These are phyloP conservation scores for Camelus bactrianus DNA, from an alignment of 2,113 vertebrate genomes.

Conservation along the genomic window DNA sequence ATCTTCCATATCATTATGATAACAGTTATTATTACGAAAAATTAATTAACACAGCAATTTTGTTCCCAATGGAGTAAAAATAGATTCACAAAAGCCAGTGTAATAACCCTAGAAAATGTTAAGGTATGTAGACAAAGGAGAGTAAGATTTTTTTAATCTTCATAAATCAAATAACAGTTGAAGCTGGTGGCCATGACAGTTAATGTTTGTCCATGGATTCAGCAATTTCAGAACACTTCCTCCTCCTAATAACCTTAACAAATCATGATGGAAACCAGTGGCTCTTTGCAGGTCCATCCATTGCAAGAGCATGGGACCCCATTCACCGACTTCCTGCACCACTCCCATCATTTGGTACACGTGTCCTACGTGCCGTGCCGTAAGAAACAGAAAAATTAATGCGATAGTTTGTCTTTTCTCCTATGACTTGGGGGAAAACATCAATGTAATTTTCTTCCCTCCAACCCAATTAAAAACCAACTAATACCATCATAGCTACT, in stretches of 20 bases:
- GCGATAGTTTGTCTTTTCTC: neutral
- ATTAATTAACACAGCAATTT: neutral
- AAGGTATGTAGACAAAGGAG: neutral
- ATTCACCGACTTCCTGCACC: neutral
- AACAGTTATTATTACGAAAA: neutral
- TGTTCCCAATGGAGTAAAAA: slow-evolving; percentile 17
- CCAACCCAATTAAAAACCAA: neutral
- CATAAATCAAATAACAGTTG: neutral
- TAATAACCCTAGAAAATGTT: slow-evolving; percentile 9
- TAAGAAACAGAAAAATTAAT: neutral
- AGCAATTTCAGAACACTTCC: neutral
- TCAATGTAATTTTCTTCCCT: neutral
- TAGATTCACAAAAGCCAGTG: neutral
- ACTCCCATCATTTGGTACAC: neutral
- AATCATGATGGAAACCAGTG: neutral
- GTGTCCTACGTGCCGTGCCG: neutral
- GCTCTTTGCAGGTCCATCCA: neutral
- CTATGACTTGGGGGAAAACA: neutral
- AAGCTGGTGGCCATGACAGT: neutral
- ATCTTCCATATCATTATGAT: neutral
- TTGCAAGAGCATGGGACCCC: neutral
- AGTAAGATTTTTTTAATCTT: neutral
- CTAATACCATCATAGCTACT: neutral
- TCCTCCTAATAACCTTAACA: neutral
- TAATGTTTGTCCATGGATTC: neutral